Evolutionary conservation across 1,140 invertebrate genomes (phyloP).

Genomic region (Charaxes varanes): DNA sequence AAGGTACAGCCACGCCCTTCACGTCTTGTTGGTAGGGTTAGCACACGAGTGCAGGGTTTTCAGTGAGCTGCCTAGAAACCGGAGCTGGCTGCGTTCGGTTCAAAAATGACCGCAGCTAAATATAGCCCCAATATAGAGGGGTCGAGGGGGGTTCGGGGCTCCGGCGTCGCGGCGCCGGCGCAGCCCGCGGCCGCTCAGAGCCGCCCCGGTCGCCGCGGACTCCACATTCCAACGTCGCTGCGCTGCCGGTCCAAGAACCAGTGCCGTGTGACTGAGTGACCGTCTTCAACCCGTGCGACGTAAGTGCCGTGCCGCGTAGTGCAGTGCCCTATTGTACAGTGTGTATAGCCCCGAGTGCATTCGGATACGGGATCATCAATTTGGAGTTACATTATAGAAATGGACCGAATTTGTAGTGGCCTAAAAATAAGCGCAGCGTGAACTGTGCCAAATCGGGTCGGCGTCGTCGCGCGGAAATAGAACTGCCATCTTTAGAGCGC

Average conservation of each 20-base stretch:
- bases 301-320: slow-evolving; percentile 62
- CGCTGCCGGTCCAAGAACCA: slow-evolving; percentile 52
- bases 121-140: slow-evolving; percentile 32
- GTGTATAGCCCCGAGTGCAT: slow-evolving; percentile 33
- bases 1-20: slow-evolving; percentile 33
- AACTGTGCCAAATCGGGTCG: slow-evolving; percentile 44
- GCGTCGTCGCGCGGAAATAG: slow-evolving; percentile 44
- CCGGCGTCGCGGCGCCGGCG: slow-evolving; percentile 22
- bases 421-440: slow-evolving; percentile 48
- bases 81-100: slow-evolving; percentile 58
- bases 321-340: slow-evolving; percentile 40
- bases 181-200: slow-evolving; percentile 43
- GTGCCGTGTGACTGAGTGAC: slow-evolving; percentile 59
- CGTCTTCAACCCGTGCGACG: slow-evolving; percentile 66
- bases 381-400: slow-evolving; percentile 13
- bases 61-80: slow-evolving; percentile 49
- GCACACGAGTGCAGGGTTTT: slow-evolving; percentile 26
- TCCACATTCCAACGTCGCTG: slow-evolving; percentile 72
- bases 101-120: slow-evolving; percentile 63
- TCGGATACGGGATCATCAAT: slow-evolving; percentile 20
- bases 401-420: slow-evolving; percentile 25
- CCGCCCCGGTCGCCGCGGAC: slow-evolving; percentile 71
- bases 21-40: slow-evolving; percentile 28
- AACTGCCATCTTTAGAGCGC: slow-evolving; percentile 54
- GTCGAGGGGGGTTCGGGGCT: too few species aligned